A percentile compares a stretch with the other conserved stretches of the same genome.
Conservation (phyloP, 2,888 invertebrate genomes). For the Eumerus sabulonum region DNA sequence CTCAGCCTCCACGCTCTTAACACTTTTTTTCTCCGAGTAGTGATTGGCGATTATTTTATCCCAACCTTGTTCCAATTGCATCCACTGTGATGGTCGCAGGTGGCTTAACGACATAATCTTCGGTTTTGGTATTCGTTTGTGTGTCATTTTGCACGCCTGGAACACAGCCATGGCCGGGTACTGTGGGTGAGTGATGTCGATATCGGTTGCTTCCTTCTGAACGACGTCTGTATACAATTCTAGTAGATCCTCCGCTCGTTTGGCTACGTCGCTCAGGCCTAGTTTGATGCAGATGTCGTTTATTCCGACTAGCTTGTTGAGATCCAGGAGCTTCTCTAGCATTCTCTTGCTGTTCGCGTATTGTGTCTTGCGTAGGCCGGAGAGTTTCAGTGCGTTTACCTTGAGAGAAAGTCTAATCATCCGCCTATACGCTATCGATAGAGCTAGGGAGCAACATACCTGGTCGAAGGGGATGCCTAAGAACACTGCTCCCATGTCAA, state of each 20-base stretch:
- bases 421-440: too few relatives aligned
- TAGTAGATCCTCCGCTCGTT: constrained; percentile 81
- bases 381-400: constrained; percentile 82
- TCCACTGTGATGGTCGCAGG: constrained; percentile 82
- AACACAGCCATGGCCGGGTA: constrained; percentile 84
- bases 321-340: constrained; percentile 82
- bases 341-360: constrained; percentile 82
- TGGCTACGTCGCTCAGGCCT: constrained; percentile 79
- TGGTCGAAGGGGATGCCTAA: constrained; percentile 80
- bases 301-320: constrained; percentile 81
- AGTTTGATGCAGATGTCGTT: constrained; percentile 82
- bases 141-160: constrained; percentile 83
- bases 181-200: constrained; percentile 82
- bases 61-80: constrained; percentile 82
- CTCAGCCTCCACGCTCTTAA: constrained; percentile 28
- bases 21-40: constrained; percentile 65
- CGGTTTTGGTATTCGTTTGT: constrained; percentile 81
- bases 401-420: constrained; percentile 75
- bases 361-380: constrained; percentile 80
- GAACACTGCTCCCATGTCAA: constrained; percentile 82
- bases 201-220: constrained; percentile 78
- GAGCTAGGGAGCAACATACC: too few relatives aligned
- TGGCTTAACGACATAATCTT: constrained; percentile 82
- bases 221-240: constrained; percentile 79
- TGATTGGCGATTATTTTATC: constrained; percentile 77